Evolutionary conservation across 1,140 invertebrate species (phyloP).

Genomic region (Bombus terrestris): DNA sequence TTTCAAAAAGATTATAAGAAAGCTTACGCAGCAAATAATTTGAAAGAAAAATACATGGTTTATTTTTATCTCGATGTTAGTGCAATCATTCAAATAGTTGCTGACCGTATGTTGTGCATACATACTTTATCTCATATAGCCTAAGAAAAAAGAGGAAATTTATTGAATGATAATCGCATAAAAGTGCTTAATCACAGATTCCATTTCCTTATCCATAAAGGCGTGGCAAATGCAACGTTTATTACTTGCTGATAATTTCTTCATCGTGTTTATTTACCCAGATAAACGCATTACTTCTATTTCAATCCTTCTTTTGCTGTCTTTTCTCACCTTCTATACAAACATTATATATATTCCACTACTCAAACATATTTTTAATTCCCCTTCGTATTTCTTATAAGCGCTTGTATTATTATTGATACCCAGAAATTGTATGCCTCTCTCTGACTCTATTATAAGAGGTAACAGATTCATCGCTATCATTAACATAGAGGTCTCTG

Average conservation of each 20-base stretch:
- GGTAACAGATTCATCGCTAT: not conserved
- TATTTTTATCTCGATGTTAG: not conserved
- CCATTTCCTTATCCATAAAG: slow-evolving; percentile 33
- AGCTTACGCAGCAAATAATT: too few species aligned
- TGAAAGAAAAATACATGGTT: not conserved
- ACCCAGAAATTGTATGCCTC: too few species aligned
- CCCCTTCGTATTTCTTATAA: not conserved
- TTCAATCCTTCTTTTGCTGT: not conserved
- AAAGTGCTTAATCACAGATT: not conserved
- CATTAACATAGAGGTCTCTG: not conserved
- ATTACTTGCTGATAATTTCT: slow-evolving; percentile 5
- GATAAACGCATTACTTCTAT: slow-evolving; percentile 1
- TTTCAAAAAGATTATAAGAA: too few species aligned
- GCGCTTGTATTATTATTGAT: not conserved
- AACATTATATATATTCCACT: too few species aligned
- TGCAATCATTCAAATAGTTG: not conserved
- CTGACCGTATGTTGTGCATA: not conserved
- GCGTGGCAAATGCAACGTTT: not conserved
- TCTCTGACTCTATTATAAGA: not conserved
- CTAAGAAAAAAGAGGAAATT: not conserved
- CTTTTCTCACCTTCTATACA: not conserved
- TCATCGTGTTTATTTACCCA: not conserved
- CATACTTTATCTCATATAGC: not conserved
- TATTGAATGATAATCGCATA: not conserved
- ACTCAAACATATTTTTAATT: not conserved